Conservation (phyloP, 2,888 invertebrate species). For the Ametastegia equiseti region DNA sequence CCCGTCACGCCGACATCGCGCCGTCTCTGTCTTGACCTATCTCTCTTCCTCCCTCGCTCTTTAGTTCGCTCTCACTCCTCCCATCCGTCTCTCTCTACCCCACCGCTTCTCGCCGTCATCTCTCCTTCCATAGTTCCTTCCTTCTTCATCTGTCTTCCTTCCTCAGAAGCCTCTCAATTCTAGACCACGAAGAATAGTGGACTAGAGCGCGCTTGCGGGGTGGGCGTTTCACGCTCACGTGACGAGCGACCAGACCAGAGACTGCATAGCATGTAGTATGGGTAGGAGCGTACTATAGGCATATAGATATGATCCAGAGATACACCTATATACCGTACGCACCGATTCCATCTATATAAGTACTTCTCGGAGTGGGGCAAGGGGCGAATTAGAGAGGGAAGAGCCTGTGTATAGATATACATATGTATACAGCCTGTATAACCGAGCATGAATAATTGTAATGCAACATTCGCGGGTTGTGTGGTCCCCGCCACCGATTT, state of each 20-base stretch:
- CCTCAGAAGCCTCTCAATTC: slow-evolving; percentile 37
- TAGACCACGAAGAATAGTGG: slow-evolving; percentile 49
- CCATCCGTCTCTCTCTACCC: slow-evolving; percentile 37
- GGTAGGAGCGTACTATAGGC: slow-evolving; percentile 35
- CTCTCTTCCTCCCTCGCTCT: slow-evolving; percentile 47
- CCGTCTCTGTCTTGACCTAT: slow-evolving; percentile 52
- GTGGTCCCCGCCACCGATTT: slow-evolving; percentile 20
- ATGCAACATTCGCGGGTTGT: slow-evolving; percentile 40
- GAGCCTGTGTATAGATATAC: slow-evolving; percentile 31
- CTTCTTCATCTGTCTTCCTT: slow-evolving; percentile 18
- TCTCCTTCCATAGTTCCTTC: slow-evolving; percentile 17
- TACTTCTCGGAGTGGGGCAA: not conserved
- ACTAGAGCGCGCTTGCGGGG: slow-evolving; percentile 56
- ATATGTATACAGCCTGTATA: not conserved
- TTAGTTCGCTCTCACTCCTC: slow-evolving; percentile 49
- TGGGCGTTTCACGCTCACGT: slow-evolving; percentile 61
- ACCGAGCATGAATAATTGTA: slow-evolving; percentile 39
- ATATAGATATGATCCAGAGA: not conserved
- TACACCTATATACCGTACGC: not conserved
- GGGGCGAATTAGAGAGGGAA: slow-evolving; percentile 15
- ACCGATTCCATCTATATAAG: slow-evolving; percentile 20
- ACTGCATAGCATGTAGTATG: slow-evolving; percentile 43
- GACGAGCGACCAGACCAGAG: slow-evolving; percentile 35
- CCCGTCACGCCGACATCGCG: slow-evolving; percentile 31
- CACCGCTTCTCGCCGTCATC: slow-evolving; percentile 34